Evolutionary conservation across 2,888 invertebrate genomes (phyloP).

Genomic region (Cetonia aurata): DNA sequence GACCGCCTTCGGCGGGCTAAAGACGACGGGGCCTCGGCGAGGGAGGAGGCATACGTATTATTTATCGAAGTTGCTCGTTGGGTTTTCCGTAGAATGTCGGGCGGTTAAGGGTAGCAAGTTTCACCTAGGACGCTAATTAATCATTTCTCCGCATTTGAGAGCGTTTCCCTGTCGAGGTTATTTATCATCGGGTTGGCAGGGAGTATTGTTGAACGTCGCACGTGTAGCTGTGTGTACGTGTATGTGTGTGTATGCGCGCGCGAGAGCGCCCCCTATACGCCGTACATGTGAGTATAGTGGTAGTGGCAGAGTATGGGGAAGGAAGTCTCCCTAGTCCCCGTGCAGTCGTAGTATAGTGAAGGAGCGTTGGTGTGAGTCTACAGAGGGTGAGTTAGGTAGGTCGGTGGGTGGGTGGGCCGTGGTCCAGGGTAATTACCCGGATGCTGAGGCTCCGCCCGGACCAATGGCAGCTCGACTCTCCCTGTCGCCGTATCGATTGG

Average conservation of each 20-base stretch:
- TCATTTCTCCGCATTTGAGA: constrained; percentile 67
- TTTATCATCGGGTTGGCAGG: constrained; percentile 62
- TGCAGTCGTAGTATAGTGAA: not conserved
- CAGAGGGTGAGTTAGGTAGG: constrained; percentile 26
- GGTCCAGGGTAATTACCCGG: constrained; percentile 68
- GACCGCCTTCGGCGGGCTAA: constrained; percentile 14
- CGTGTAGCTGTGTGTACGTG: constrained; percentile 43
- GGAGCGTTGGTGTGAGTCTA: constrained; percentile 55
- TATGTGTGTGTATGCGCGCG: constrained; percentile 24
- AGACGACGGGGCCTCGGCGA: not conserved
- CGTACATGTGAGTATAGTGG: constrained; percentile 12
- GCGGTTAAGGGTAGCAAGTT: constrained; percentile 50
- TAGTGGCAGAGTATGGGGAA: constrained; percentile 61
- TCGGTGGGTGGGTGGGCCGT: constrained; percentile 58
- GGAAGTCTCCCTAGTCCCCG: constrained; percentile 63
- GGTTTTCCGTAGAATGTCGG: constrained; percentile 44
- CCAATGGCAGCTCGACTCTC: constrained; percentile 62
- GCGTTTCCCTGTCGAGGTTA: constrained; percentile 67
- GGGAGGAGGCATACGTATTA: constrained; percentile 36
- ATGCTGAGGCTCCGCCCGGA: constrained; percentile 65
- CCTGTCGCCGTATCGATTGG: constrained; percentile 58
- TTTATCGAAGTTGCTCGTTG: constrained; percentile 44
- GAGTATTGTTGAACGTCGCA: constrained; percentile 46
- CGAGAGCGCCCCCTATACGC: constrained; percentile 62
- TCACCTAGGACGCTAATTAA: constrained; percentile 63